Evolutionary conservation across 2,797 vertebrate species (phyloP).

Genomic region (Hemitrygon akajei): DNA sequence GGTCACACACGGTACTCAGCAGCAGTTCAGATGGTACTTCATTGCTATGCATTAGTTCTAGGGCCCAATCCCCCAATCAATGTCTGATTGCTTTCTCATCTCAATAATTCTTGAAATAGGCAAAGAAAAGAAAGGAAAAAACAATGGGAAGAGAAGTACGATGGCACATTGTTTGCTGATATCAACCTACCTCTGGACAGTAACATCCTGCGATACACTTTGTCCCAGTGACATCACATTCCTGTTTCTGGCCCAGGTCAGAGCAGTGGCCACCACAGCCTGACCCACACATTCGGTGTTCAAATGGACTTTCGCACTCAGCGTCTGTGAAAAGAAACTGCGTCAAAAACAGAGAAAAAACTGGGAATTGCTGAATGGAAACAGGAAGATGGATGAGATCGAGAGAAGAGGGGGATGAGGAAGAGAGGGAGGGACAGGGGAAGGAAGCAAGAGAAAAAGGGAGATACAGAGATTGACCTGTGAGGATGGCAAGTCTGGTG

Average conservation of each 20-base stretch:
- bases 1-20: no score
- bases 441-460: background rate
- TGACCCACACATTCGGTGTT: slow-evolving; percentile 61
- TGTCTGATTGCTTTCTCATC: no score
- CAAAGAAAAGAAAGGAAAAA: no score
- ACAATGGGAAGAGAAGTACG: no score
- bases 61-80: no score
- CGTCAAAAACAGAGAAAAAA: background rate
- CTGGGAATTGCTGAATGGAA: no score
- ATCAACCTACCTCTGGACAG: slow-evolving; percentile 68
- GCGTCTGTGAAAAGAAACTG: slow-evolving; percentile 41
- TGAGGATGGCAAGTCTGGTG: no score
- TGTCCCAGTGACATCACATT: slow-evolving; percentile 52
- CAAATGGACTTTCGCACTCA: slow-evolving; percentile 64
- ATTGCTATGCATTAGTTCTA: no score
- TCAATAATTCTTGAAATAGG: no score
- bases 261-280: slow-evolving; percentile 73
- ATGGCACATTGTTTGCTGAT: no score
- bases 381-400: background rate
- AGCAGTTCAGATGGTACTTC: no score
- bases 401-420: background rate
- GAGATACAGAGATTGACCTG: background rate
- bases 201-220: slow-evolving; percentile 76
- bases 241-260: slow-evolving; percentile 48
- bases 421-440: background rate